Percentiles rank a stretch among this genome's conserved stretches.
phyloP scores from a whole-genome alignment of 1,140 invertebrate species.

The Drosophila ironensis region DNA sequence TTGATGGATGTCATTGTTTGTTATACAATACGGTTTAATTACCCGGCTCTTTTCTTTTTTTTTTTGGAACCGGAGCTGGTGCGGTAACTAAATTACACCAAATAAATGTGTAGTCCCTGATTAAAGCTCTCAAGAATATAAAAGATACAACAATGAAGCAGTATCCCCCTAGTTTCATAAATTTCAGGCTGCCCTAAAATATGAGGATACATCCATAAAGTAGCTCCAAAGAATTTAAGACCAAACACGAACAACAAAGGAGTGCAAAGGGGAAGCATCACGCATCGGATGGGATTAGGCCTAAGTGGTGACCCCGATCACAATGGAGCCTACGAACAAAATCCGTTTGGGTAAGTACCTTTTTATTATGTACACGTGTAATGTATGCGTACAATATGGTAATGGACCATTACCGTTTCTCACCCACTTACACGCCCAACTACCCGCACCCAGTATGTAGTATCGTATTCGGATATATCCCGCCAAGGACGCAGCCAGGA shows the following conservation, averaged over 20 bases:
- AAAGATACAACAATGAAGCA: too few relatives aligned
- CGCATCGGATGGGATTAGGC: neutral
- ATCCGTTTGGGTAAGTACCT: constrained; percentile 16
- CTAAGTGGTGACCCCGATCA: constrained; percentile 34
- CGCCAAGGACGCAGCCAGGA: constrained; percentile 48
- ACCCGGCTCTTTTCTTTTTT: neutral
- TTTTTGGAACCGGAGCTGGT: neutral
- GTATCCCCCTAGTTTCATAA: too few relatives aligned
- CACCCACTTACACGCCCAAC: constrained; percentile 31
- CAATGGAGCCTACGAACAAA: constrained; percentile 21
- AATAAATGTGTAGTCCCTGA: too few relatives aligned
- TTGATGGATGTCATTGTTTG: constrained; percentile 24
- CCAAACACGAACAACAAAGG: neutral
- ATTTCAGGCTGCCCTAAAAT: too few relatives aligned
- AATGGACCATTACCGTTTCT: constrained; percentile 48
- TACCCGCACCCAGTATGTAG: too few relatives aligned
- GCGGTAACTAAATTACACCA: neutral
- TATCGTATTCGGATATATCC: constrained; percentile 14
- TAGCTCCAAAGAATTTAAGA: constrained; percentile 14
- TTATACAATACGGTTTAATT: constrained; percentile 19
- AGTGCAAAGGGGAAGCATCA: neutral
- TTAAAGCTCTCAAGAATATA: too few relatives aligned
- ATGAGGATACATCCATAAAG: too few relatives aligned
- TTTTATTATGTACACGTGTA: constrained; percentile 49
- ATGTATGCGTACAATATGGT: constrained; percentile 49